Evolutionary conservation across 2,113 vertebrate species (phyloP).

Genomic region (Brachionichthys hirsutus): DNA sequence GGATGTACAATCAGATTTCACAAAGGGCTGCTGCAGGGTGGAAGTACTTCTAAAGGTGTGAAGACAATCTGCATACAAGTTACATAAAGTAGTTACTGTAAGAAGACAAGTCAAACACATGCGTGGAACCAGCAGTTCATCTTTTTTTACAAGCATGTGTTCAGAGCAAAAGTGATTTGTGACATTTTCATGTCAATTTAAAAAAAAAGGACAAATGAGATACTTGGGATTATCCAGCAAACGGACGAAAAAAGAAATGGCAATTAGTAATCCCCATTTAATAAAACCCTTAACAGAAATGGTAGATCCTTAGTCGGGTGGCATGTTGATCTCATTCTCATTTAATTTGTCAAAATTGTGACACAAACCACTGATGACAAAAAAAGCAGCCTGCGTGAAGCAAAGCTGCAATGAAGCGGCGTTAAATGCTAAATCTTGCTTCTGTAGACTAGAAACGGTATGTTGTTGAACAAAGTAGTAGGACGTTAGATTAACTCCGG

Average conservation of each 20-base stretch:
- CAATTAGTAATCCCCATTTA: constrained; percentile 11
- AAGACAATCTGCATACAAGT: constrained; percentile 66
- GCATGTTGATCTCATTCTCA: constrained; percentile 33
- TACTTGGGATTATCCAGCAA: constrained; percentile 6
- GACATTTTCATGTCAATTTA: constrained; percentile 25
- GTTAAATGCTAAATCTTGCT: constrained; percentile 35
- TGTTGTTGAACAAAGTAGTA: constrained; percentile 42
- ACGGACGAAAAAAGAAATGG: constrained; percentile 2
- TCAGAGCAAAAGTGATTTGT: constrained; percentile 35
- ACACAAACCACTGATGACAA: constrained; percentile 1
- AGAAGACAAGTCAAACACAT: constrained; percentile 13
- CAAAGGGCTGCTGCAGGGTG: constrained; percentile 43
- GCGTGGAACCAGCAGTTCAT: constrained; percentile 5
- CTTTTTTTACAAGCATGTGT: constrained; percentile 7
- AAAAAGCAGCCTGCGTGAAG: constrained; percentile 19
- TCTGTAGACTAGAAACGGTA: constrained; percentile 56
- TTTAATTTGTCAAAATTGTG: constrained; percentile 15
- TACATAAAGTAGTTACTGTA: constrained; percentile 7
- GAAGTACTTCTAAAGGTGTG: constrained; percentile 33
- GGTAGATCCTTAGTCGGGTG: background rate
- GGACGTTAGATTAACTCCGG: constrained; percentile 55
- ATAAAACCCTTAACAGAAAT: constrained; percentile 11
- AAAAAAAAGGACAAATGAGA: background rate
- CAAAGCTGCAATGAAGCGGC: constrained; percentile 15
- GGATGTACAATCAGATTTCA: constrained; percentile 23